Base-by-base conservation (phyloP, 2,113 vertebrate species). In the Ciconia boyciana region DNA sequence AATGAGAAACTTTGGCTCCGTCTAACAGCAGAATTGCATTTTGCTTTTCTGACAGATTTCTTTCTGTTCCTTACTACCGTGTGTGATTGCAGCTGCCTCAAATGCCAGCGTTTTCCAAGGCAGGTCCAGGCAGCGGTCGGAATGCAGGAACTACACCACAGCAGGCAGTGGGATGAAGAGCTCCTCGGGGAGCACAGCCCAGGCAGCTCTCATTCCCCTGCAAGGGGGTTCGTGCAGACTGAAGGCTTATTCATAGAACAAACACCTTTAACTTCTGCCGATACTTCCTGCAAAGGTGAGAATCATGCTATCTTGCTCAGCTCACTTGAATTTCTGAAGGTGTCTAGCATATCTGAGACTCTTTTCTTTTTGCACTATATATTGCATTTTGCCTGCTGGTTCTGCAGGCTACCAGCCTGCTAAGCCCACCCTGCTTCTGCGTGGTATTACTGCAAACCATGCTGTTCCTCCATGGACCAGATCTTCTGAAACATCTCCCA, bases 51-150 rank as follows among this genome's bases (percentile, higher is more conserved):
- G 80, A 39, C 44, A 5, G 32, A 24, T 84, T 92, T 79, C 83
- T 48, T 36, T 12, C 85, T 3, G 1, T 55, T 82, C 48, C 83
- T 83, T 4, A 26, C 11, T 71, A 0, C 83, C 1, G 10, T 2
- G 43, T 16, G 69, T 0, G 1, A 86, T 3, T 18, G 90, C 94
- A 94, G 96, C 93, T 91, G 93, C 92, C 64, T 91, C 60, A 16
- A 13, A 86, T 69, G 92, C 66, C 92, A 69, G 78, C 1, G 8
- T 28, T 71, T 61, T 6, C 71, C 54, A 3, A 78, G 95, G 91
- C 96, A 96, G 89, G 96, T 80, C 94, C 82, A 13, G 96, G 91
- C 96, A 93, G 96, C 1, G 11, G 76, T 5, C 1, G 71, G 93
- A 95, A 96, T 93, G 92, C 89, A 83, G 91, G 21, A 69, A 15